A percentile compares a stretch with the other conserved stretches of the same genome.
phyloP scores from a whole-genome alignment of 2,113 vertebrate species.

The Pseudorasbora parva region DNA sequence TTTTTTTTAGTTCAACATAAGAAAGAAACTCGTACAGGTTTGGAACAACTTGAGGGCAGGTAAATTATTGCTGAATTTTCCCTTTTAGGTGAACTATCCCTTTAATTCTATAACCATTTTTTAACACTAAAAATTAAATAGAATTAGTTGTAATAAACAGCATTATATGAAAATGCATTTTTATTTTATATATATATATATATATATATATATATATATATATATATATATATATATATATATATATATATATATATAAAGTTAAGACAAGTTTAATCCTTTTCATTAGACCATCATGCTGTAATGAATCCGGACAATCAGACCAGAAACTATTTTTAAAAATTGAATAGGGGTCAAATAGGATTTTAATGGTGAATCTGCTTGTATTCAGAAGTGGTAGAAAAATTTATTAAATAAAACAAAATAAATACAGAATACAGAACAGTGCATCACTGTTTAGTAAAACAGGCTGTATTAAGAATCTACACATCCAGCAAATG shows the following conservation, averaged over 20 bases:
- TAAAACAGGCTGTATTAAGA: background rate
- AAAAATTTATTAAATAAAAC: background rate
- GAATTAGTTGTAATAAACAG: background rate
- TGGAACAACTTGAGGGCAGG: too few relatives aligned
- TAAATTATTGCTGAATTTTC: too few relatives aligned
- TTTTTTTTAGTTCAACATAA: too few relatives aligned
- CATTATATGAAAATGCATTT: background rate
- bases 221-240: too few relatives aligned
- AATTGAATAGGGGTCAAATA: background rate
- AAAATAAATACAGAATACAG: background rate
- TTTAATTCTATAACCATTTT: too few relatives aligned
- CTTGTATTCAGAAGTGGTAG: background rate
- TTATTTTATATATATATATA: too few relatives aligned
- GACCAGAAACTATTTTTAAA: background rate
- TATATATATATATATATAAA: too few relatives aligned
- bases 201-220: too few relatives aligned
- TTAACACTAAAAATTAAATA: too few relatives aligned
- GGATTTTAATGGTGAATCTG: background rate
- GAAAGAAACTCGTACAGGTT: too few relatives aligned
- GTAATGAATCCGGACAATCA: background rate
- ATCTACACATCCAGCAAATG: conserved; percentile 17
- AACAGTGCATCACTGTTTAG: background rate
- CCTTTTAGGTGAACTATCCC: too few relatives aligned
- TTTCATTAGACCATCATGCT: background rate
- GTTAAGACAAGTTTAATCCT: too few relatives aligned